Conservation (phyloP, 2,797 vertebrate genomes). For the Aulostomus chinensis region DNA sequence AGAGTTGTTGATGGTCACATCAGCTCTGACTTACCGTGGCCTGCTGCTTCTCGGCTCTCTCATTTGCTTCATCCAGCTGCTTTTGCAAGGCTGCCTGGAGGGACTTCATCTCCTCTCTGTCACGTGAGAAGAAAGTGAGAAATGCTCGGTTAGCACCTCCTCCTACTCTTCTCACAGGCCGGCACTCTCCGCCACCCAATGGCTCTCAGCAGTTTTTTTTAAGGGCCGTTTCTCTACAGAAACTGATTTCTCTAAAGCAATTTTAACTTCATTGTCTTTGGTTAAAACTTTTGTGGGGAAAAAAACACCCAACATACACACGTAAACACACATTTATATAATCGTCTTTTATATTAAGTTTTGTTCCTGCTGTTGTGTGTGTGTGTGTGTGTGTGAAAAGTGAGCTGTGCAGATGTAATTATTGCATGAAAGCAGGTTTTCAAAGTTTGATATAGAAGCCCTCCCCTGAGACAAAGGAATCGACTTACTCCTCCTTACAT, state of each 20-base stretch:
- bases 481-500: too few relatives aligned
- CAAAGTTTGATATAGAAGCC: too few relatives aligned
- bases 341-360: too few relatives aligned
- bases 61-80: conserved; percentile 93
- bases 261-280: too few relatives aligned
- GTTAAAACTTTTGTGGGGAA: too few relatives aligned
- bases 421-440: too few relatives aligned
- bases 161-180: conserved; percentile 20
- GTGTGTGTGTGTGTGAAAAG: too few relatives aligned
- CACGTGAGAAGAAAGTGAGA: conserved; percentile 67
- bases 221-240: conserved; percentile 4
- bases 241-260: not conserved
- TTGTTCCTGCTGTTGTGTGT: too few relatives aligned
- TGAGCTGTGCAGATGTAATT: too few relatives aligned
- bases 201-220: conserved; percentile 10
- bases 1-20: conserved; percentile 53
- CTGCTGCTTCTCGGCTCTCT: conserved; percentile 95
- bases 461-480: too few relatives aligned
- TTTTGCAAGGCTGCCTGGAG: conserved; percentile 95
- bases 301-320: too few relatives aligned
- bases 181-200: not conserved
- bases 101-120: conserved; percentile 97
- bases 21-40: conserved; percentile 86
- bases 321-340: too few relatives aligned
- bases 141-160: conserved; percentile 62